Percentiles rank a stretch among this genome's conserved stretches.
phyloP scores from a whole-genome alignment of 1,140 invertebrate species.

The Megalonaias nervosa region DNA sequence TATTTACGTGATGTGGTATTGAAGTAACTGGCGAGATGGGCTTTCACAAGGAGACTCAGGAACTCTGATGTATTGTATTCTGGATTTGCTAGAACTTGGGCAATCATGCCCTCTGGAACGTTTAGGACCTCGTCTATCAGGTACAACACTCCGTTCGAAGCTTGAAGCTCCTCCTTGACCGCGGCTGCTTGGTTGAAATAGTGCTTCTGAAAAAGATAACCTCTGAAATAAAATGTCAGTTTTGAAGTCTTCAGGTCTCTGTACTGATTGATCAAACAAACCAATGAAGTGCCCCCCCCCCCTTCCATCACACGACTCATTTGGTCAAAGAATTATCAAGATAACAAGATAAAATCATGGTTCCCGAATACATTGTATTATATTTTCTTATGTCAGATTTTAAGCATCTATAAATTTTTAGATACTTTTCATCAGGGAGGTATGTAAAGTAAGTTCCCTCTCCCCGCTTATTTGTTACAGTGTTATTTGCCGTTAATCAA shows the following conservation, averaged over 20 bases:
- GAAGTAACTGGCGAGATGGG: constrained; percentile 15
- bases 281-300: too few species aligned
- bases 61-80: constrained; percentile 39
- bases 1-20: constrained; percentile 15
- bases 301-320: not conserved
- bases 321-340: not conserved
- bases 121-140: constrained; percentile 45
- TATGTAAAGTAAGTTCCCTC: too few species aligned
- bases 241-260: too few species aligned
- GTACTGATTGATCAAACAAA: too few species aligned
- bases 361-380: too few species aligned
- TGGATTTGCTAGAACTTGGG: constrained; percentile 31
- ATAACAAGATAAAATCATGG: not conserved
- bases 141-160: constrained; percentile 39
- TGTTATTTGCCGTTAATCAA: too few species aligned
- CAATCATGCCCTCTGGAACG: constrained; percentile 47
- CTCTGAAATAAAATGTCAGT: too few species aligned
- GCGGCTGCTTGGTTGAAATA: constrained; percentile 45
- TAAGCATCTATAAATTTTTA: too few species aligned
- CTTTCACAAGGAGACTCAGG: constrained; percentile 23
- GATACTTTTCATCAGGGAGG: too few species aligned
- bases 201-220: constrained; percentile 6
- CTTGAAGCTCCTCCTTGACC: constrained; percentile 35
- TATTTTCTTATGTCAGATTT: too few species aligned
- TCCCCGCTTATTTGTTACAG: too few species aligned